Percentiles rank a stretch among this genome's conserved stretches.
Evolutionary conservation across 2,888 invertebrate species (phyloP).

Genomic region (Nasonia oneida): DNA sequence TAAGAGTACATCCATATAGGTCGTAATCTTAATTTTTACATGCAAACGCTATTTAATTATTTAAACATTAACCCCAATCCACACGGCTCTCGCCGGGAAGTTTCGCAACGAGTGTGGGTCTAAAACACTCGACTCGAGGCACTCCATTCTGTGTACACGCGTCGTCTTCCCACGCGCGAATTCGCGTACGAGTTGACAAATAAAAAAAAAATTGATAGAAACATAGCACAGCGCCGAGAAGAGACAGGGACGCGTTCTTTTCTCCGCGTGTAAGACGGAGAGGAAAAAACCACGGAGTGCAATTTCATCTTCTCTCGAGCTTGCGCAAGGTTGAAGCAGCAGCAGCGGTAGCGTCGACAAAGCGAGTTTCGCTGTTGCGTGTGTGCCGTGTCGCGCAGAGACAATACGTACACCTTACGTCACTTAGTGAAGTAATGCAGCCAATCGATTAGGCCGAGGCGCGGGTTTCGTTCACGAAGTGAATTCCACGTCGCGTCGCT

Average conservation of each 20-base stretch:
- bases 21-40: background rate
- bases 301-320: constrained; percentile 34
- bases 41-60: background rate
- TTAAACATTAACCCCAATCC: background rate
- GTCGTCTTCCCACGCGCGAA: background rate
- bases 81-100: background rate
- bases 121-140: constrained; percentile 10
- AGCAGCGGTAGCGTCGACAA: background rate
- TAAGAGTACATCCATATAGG: background rate
- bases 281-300: constrained; percentile 26
- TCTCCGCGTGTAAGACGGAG: background rate
- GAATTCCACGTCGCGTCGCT: constrained; percentile 25
- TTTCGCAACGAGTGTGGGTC: constrained; percentile 18
- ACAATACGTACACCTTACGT: constrained; percentile 36
- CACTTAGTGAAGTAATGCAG: constrained; percentile 29
- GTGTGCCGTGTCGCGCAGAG: background rate
- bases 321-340: background rate
- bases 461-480: constrained; percentile 39
- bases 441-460: constrained; percentile 20
- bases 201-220: background rate
- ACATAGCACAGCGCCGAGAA: background rate
- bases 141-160: background rate
- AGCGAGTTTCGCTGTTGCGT: background rate
- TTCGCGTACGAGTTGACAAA: too few species aligned
- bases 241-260: background rate